phyloP scores from a whole-genome alignment of 2,888 invertebrate species.

The Lasioglossum pauxillum region DNA sequence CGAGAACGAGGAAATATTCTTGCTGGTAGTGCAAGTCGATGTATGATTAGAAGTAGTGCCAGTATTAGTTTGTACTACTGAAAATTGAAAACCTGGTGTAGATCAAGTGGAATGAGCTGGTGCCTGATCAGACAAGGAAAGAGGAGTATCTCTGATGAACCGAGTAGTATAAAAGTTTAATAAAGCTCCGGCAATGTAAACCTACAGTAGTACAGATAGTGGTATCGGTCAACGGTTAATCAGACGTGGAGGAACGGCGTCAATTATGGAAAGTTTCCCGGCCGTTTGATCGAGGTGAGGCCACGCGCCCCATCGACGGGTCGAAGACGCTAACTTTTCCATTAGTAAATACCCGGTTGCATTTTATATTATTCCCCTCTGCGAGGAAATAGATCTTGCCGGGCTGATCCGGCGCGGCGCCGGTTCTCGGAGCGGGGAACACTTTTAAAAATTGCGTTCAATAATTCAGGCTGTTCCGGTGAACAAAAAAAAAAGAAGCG shows the following conservation, averaged over 20 bases:
- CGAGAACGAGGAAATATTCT: neutral
- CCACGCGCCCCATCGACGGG: conserved; percentile 30
- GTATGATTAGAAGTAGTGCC: no score
- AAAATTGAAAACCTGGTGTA: neutral
- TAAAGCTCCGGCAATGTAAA: neutral
- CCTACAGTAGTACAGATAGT: neutral
- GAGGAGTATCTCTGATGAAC: neutral
- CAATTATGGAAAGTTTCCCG: conserved; percentile 38
- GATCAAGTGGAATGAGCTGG: neutral
- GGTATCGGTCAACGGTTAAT: neutral
- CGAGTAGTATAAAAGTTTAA: neutral
- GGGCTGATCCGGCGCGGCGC: neutral
- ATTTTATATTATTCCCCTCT: conserved; percentile 14
- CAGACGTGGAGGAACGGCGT: neutral
- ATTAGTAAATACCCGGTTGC: conserved; percentile 29
- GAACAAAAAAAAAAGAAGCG: neutral
- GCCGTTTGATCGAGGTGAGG: conserved; percentile 28
- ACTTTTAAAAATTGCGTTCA: conserved; percentile 42
- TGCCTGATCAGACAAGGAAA: neutral
- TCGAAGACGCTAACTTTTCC: conserved; percentile 37
- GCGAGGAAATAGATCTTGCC: conserved; percentile 12
- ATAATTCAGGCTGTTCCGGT: conserved; percentile 10
- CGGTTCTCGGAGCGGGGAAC: neutral
- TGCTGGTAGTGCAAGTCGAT: neutral
- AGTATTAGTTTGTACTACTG: neutral